Evolutionary conservation across 2,888 invertebrate genomes (phyloP).

Genomic region (Sepiola atlantica): DNA sequence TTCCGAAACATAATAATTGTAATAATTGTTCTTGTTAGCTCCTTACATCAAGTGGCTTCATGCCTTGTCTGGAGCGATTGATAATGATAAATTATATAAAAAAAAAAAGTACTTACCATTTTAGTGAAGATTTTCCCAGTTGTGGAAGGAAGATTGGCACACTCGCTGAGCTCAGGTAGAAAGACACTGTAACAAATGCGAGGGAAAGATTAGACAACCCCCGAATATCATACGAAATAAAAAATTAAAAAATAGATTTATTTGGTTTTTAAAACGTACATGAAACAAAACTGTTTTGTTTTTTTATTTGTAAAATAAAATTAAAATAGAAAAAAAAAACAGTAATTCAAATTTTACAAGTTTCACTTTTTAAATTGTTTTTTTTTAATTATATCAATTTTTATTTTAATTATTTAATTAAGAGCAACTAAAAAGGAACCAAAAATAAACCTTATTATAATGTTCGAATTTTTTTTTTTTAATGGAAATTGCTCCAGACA

Average conservation of each 20-base stretch:
- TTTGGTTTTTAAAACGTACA: background rate
- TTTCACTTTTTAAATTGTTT: too few relatives aligned
- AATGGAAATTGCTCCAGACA: too few relatives aligned
- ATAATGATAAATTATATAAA: background rate
- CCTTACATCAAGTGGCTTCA: too few relatives aligned
- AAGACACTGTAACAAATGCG: constrained; percentile 57
- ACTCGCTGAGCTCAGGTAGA: constrained; percentile 56
- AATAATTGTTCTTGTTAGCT: too few relatives aligned
- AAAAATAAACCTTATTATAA: background rate
- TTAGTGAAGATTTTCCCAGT: constrained; percentile 62
- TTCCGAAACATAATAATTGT: too few relatives aligned
- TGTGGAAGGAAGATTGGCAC: constrained; percentile 55
- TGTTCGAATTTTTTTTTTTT: too few relatives aligned
- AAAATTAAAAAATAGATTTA: background rate
- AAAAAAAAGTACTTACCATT: constrained; percentile 54
- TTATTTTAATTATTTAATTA: too few relatives aligned
- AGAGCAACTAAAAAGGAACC: background rate
- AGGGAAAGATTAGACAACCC: background rate
- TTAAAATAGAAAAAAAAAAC: background rate
- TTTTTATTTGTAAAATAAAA: background rate
- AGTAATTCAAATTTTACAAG: background rate
- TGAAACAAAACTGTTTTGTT: background rate
- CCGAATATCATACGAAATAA: background rate
- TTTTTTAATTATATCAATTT: too few relatives aligned
- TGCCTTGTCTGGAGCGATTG: too few relatives aligned